Evolutionary conservation across 2,888 invertebrate genomes (phyloP).

Genomic region (Cecidostiba fungosa): DNA sequence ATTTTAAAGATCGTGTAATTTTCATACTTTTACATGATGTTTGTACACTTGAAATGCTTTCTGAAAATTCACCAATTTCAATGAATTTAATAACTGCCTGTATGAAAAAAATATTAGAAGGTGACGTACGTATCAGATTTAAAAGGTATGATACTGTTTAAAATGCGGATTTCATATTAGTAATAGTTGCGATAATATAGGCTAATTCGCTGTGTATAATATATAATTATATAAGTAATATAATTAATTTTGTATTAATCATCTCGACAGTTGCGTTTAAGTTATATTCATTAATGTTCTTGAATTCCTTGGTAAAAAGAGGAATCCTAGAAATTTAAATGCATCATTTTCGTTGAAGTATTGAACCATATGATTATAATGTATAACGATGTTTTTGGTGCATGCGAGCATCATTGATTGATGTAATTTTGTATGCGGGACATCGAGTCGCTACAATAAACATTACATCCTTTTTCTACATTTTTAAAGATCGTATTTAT

Average conservation of each 20-base stretch:
- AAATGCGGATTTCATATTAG: neutral
- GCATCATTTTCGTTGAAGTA: slow-evolving; percentile 11
- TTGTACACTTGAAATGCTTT: slow-evolving; percentile 18
- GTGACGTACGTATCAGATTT: neutral
- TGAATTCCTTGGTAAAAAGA: neutral
- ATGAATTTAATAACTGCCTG: neutral
- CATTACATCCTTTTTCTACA: slow-evolving; percentile 59
- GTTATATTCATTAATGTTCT: neutral
- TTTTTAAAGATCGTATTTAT: slow-evolving; percentile 59
- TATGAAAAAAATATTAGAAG: neutral
- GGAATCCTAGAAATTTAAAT: slow-evolving; percentile 5
- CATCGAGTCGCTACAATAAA: slow-evolving; percentile 50
- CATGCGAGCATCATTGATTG: slow-evolving; percentile 33
- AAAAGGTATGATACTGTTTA: neutral
- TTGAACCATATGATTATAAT: neutral
- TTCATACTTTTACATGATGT: slow-evolving; percentile 32
- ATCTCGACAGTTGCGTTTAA: too few species aligned
- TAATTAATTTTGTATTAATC: slow-evolving; percentile 34
- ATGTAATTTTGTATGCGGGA: slow-evolving; percentile 41
- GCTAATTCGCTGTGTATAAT: neutral
- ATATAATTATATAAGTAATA: slow-evolving; percentile 1
- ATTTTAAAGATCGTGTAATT: slow-evolving; percentile 14
- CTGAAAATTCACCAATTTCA: neutral
- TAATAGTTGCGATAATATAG: neutral
- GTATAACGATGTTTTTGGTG: neutral